Evolutionary conservation across 2,797 vertebrate genomes (phyloP).

Genomic region (Knipowitschia caucasica): DNA sequence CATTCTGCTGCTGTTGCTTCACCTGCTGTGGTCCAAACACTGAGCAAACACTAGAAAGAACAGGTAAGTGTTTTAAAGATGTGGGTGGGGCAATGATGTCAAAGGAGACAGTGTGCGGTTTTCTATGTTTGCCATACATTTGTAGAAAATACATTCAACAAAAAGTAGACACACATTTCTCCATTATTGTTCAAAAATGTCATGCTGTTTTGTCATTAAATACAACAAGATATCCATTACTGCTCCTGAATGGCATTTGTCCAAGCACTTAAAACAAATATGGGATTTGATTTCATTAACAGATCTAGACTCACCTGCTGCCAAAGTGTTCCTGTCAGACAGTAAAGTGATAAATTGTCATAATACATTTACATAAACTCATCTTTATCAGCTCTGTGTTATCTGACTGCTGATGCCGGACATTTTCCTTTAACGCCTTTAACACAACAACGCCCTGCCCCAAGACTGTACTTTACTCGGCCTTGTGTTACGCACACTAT

Average conservation of each 20-base stretch:
- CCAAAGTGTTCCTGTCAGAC: constrained; percentile 20
- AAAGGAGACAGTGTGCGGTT: background rate
- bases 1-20: constrained; percentile 18
- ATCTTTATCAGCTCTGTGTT: constrained; percentile 63
- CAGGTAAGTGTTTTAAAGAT: constrained; percentile 12
- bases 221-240: background rate
- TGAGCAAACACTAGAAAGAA: background rate
- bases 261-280: too few species aligned
- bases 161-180: too few species aligned
- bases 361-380: constrained; percentile 47
- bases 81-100: constrained; percentile 5
- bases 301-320: constrained; percentile 43
- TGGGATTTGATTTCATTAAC: background rate
- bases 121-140: background rate
- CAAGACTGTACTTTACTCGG: constrained; percentile 47
- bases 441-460: constrained; percentile 31
- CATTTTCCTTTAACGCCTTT: constrained; percentile 35
- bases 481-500: background rate
- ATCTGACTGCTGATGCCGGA: constrained; percentile 62
- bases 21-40: constrained; percentile 28
- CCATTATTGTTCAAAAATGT: too few species aligned
- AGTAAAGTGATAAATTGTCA: constrained; percentile 28
- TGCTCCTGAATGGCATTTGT: background rate
- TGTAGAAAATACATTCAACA: background rate
- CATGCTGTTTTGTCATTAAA: too few species aligned